Evolutionary conservation across 2,888 invertebrate genomes (phyloP).

Genomic region (Cataglyphis cursor): DNA sequence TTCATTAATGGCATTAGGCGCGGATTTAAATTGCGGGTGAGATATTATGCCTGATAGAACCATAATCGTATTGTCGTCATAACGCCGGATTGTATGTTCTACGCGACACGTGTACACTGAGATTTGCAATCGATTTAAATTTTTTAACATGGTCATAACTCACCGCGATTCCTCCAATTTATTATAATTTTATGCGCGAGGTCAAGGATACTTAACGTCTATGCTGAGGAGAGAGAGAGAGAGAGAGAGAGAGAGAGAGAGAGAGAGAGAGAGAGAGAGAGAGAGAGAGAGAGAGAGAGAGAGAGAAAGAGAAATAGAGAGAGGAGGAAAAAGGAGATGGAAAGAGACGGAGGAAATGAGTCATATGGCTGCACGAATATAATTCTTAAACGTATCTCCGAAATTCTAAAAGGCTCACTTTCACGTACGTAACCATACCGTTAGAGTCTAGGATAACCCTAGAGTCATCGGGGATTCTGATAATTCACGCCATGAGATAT

Average conservation of each 20-base stretch:
- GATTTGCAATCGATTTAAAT: slow-evolving; percentile 36
- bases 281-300: neutral
- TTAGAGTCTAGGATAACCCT: neutral
- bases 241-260: neutral
- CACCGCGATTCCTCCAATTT: slow-evolving; percentile 26
- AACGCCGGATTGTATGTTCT: neutral
- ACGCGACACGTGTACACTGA: slow-evolving; percentile 17
- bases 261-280: neutral
- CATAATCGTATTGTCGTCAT: slow-evolving; percentile 1
- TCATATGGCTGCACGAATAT: neutral
- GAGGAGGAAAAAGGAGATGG: neutral
- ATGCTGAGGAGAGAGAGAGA: neutral
- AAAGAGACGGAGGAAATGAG: slow-evolving; percentile 9
- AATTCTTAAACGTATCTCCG: neutral
- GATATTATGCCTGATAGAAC: neutral
- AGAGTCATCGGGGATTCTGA: neutral
- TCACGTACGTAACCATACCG: neutral
- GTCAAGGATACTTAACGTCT: slow-evolving; percentile 33
- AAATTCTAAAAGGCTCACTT: neutral
- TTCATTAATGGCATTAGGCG: neutral
- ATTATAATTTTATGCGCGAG: slow-evolving; percentile 54
- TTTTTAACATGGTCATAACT: slow-evolving; percentile 13
- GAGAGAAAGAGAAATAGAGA: neutral
- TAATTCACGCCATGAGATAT: neutral
- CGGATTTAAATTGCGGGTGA: neutral